Evolutionary conservation across 2,113 vertebrate genomes (phyloP), one percentile per base, ranked within the genome.

Genomic region (Etheostoma cragini): DNA sequence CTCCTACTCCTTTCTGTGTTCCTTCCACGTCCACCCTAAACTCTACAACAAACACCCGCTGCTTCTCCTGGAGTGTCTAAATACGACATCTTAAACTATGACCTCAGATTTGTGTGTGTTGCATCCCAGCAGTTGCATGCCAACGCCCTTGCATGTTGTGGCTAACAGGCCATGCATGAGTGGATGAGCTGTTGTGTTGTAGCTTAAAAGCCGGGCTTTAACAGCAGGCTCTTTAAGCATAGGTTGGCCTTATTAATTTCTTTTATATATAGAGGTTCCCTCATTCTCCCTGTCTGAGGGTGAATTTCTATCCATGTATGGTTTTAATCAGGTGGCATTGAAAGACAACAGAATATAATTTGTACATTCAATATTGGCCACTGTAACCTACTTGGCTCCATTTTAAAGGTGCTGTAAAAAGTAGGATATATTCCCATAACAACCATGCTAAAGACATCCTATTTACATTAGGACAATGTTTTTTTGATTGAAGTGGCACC

Each of bases 141-240:
- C 71, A 81, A 76, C 67, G 81, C 45, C 80, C 13, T 87, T 63
- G 87, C 85, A 89, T 86, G 87, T 77, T 73, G 46, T 50, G 60
- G 54, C 72, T 85, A 86, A 83, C 63, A 69, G 64, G 56, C 53
- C 17, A 77, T 68, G 72, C 79, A 86, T 90, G 87, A 92, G 50
- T 68, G 78, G 78, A 46, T 61, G 65, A 58, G 67, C 53, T 65
- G 67, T 61, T 84, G 58, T 79, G 73, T 61, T 70, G 71, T 66
- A 70, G 87, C 82, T 85, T 88, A 73, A 76, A 47, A 80, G 72
- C 6, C 53, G 38, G 50, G 16, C 19, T 57, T 52, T 70, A 69
- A 80, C 82, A 82, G 70, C 75, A 35, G 42, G 53, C 72, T 82
- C 66, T 67, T 33, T 49, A 45, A 67, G 69, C 63, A 68, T 1